A percentile compares a stretch with the other conserved stretches of the same genome.
phyloP scores from a whole-genome alignment of 1,140 invertebrate species.

The Apocrypta bakeri region DNA sequence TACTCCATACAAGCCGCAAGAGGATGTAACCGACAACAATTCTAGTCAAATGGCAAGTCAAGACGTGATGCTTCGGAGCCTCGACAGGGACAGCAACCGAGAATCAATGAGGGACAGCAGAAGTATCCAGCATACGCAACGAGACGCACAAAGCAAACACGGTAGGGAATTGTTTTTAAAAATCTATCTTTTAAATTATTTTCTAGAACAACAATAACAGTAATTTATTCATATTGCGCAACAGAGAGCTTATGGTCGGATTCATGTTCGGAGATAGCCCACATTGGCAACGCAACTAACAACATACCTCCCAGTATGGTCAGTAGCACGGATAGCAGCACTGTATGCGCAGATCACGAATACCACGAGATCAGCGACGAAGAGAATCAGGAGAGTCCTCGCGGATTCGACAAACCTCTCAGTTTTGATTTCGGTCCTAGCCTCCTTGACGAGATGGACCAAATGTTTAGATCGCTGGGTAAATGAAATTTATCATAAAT shows the following conservation, averaged over 20 bases:
- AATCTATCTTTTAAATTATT: neutral
- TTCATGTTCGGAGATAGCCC: conserved; percentile 66
- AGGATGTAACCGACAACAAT: conserved; percentile 77
- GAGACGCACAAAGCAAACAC: conserved; percentile 66
- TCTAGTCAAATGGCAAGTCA: conserved; percentile 69
- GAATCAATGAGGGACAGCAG: conserved; percentile 63
- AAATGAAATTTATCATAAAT: conserved; percentile 45
- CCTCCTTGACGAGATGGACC: conserved; percentile 95
- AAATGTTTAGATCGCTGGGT: conserved; percentile 88
- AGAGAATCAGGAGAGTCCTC: conserved; percentile 77
- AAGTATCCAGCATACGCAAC: conserved; percentile 54
- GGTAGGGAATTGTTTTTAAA: conserved; percentile 53
- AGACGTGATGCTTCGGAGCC: conserved; percentile 51
- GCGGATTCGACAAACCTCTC: conserved; percentile 71
- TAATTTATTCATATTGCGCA: neutral
- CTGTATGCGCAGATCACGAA: conserved; percentile 80
- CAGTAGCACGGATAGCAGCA: conserved; percentile 60
- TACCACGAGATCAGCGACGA: conserved; percentile 96
- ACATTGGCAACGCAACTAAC: conserved; percentile 62
- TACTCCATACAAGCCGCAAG: conserved; percentile 90
- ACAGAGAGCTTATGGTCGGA: conserved; percentile 70
- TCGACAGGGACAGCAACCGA: conserved; percentile 70
- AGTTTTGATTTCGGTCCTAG: conserved; percentile 94
- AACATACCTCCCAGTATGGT: conserved; percentile 56
- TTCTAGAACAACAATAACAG: neutral